Evolutionary conservation across 2,113 vertebrate genomes (phyloP).

Genomic region (Phalacrocorax brasilianus): DNA sequence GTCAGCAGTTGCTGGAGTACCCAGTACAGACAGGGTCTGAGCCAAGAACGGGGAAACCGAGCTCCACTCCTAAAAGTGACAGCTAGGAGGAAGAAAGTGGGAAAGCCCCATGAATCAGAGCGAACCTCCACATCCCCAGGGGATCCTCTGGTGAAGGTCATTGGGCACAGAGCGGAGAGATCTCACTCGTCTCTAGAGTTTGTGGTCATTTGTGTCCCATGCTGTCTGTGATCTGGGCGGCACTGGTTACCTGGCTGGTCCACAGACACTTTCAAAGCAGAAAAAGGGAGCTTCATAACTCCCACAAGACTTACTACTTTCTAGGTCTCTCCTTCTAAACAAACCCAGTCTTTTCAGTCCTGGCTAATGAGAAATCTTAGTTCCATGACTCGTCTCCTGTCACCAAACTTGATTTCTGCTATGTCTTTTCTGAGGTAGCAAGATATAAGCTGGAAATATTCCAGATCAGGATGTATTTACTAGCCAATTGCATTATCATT

Average conservation of each 20-base stretch:
- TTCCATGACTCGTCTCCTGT: background rate
- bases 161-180: background rate
- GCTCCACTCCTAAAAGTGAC: background rate
- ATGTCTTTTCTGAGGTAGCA: background rate
- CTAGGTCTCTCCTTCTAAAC: background rate
- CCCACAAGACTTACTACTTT: background rate
- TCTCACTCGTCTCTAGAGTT: background rate
- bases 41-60: background rate
- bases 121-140: background rate
- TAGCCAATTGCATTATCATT: background rate
- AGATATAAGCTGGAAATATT: background rate
- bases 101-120: background rate
- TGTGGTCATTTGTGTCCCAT: background rate
- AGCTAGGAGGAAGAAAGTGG: background rate
- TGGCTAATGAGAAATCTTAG: background rate
- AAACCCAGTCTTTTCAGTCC: background rate
- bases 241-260: background rate
- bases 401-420: background rate
- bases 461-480: background rate
- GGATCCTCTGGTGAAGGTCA: background rate
- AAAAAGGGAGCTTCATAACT: background rate
- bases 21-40: background rate
- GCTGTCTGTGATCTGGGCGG: accelerated
- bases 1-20: background rate
- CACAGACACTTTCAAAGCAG: background rate